Base-by-base conservation (phyloP, 2,113 vertebrate species). In the Nothobranchius furzeri region DNA sequence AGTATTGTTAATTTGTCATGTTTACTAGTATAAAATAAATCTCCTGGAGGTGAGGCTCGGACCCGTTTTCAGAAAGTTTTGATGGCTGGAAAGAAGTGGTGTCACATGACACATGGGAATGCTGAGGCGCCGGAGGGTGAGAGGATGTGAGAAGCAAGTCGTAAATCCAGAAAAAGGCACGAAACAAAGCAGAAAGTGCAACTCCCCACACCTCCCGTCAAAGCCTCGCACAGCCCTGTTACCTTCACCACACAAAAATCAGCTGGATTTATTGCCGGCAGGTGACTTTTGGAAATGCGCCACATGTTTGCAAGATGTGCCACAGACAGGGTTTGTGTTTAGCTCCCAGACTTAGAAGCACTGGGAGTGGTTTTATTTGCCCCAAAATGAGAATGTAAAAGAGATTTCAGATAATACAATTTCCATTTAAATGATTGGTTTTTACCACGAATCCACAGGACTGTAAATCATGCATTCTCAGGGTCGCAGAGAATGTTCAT, bases 251-350 rank as follows among this genome's bases (percentile, higher is more conserved):
- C 70, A 64, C 55, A 52, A 66, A 4, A 85, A 81, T 82, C 66
- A 79, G 70, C 61, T 62, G 82, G 81, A 90, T 92, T 76, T 90
- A 91, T 91, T 73, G 64, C 67, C 20, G 75, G 74, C 86, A 88
- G 83, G 85, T 89, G 85, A 89, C 62, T 73, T 70, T 79, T 62
- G 73, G 75, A 80, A 76, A 54, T 43, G 20, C 20, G 20, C 20
- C 20, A 20, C 20, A 20, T 20, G 68, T 58, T 55, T 56, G 73
- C 30, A 55, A 35, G 45, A 75, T 68, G 69, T 70, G 73, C 71
- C 62, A 73, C 68, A 73, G 68, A 65, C n/a, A 59, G 62, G n/a
- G 85, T 71, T 80, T 65, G 52, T 83, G 63, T 71, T 82, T 14
- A 68, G 45, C 25, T 25, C 48, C 48, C 55, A 55, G n/a, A 50